Evolutionary conservation across 2,888 invertebrate species (phyloP).

Genomic region (Biston stratarius): DNA sequence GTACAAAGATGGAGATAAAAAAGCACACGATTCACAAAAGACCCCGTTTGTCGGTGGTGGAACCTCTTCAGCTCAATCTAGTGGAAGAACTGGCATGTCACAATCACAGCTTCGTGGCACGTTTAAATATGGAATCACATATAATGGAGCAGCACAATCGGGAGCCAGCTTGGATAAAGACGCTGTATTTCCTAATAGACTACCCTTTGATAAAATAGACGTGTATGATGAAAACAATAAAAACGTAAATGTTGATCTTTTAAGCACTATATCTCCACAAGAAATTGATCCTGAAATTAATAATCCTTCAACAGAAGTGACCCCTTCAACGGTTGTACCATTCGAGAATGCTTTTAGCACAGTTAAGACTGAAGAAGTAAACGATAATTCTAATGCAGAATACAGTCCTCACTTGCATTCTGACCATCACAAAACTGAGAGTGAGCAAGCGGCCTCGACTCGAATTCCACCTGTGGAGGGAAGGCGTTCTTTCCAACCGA

Average conservation of each 20-base stretch:
- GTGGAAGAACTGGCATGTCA: conserved; percentile 91
- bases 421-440: conserved; percentile 70
- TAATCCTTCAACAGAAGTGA: conserved; percentile 35
- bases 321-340: conserved; percentile 47
- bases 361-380: conserved; percentile 49
- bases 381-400: conserved; percentile 55
- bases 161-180: conserved; percentile 90
- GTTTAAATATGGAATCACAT: conserved; percentile 91
- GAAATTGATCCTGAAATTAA: conserved; percentile 40
- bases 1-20: conserved; percentile 88
- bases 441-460: conserved; percentile 48
- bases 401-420: conserved; percentile 66
- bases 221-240: conserved; percentile 76
- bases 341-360: conserved; percentile 46
- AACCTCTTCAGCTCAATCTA: conserved; percentile 92
- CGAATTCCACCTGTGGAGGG: conserved; percentile 61
- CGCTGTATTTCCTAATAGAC: conserved; percentile 73
- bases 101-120: conserved; percentile 94
- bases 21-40: conserved; percentile 76
- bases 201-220: conserved; percentile 77
- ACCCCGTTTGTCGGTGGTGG: conserved; percentile 91
- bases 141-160: conserved; percentile 93
- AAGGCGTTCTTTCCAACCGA: conserved; percentile 70
- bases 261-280: conserved; percentile 50
- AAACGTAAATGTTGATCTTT: conserved; percentile 70